Evolutionary conservation across 2,888 invertebrate species (phyloP).

Genomic region (Pristionchus arcanus): DNA sequence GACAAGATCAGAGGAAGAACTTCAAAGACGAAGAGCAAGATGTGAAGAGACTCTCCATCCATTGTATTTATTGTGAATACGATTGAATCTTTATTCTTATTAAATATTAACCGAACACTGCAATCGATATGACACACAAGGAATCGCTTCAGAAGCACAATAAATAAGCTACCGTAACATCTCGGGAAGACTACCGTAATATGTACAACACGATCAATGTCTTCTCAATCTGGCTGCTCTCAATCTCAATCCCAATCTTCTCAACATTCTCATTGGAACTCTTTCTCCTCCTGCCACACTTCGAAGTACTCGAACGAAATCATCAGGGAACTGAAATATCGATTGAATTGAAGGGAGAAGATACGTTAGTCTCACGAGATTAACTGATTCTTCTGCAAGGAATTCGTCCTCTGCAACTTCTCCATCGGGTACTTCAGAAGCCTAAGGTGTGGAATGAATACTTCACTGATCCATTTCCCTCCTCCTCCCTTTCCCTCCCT

Average conservation of each 20-base stretch:
- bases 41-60: conserved; percentile 20
- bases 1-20: conserved; percentile 71
- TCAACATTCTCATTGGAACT: conserved; percentile 21
- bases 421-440: conserved; percentile 39
- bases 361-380: not conserved
- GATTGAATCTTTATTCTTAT: conserved; percentile 26
- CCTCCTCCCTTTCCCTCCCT: not conserved
- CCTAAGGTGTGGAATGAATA: not conserved
- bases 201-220: not conserved
- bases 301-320: conserved; percentile 49
- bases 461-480: not conserved
- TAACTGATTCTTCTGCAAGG: conserved; percentile 26
- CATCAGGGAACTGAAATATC: conserved; percentile 45
- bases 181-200: not conserved
- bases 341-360: not conserved
- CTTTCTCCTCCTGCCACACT: conserved; percentile 31
- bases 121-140: conserved; percentile 27
- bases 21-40: conserved; percentile 66
- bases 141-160: conserved; percentile 36
- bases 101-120: conserved; percentile 33
- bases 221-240: conserved; percentile 15
- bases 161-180: not conserved
- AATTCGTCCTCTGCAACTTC: conserved; percentile 44
- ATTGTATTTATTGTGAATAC: not conserved
- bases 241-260: conserved; percentile 38